These are phyloP conservation scores for Metalampra italica DNA, from an alignment of 2,888 invertebrate species.

Conservation along the genomic window DNA sequence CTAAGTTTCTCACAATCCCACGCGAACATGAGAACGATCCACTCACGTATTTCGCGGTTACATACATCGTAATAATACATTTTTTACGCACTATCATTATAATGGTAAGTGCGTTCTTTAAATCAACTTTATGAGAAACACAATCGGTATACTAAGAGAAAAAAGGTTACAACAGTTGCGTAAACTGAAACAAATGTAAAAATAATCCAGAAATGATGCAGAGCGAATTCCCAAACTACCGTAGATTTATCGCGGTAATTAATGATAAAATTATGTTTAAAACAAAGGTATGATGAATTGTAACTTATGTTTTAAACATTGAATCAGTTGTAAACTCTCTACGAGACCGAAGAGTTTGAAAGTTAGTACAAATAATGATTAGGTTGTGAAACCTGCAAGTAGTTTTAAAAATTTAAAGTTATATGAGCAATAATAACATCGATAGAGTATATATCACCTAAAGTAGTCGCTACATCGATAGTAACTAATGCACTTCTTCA, in stretches of 20 bases:
- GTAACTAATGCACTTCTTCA: too few species aligned
- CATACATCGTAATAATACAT: slow-evolving; percentile 2
- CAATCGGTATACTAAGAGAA: not conserved
- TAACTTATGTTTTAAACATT: too few species aligned
- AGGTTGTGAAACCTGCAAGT: too few species aligned
- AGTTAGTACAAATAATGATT: too few species aligned
- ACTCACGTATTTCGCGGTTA: not conserved
- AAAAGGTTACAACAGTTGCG: not conserved
- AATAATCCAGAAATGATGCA: not conserved
- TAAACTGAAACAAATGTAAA: not conserved
- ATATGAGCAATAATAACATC: too few species aligned
- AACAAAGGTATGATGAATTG: too few species aligned
- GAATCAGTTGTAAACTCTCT: too few species aligned
- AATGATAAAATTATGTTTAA: too few species aligned
- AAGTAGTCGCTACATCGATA: too few species aligned
- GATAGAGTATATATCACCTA: too few species aligned
- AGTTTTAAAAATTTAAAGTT: too few species aligned
- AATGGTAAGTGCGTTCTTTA: not conserved
- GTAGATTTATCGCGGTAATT: not conserved
- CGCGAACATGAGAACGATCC: not conserved
- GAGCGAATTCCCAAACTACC: not conserved
- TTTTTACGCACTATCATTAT: slow-evolving; percentile 3
- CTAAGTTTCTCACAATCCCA: slow-evolving; percentile 3
- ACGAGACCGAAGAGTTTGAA: too few species aligned
- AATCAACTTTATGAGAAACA: not conserved